Conservation (phyloP, 1,140 invertebrate species). For the Agrypnia vestita region DNA sequence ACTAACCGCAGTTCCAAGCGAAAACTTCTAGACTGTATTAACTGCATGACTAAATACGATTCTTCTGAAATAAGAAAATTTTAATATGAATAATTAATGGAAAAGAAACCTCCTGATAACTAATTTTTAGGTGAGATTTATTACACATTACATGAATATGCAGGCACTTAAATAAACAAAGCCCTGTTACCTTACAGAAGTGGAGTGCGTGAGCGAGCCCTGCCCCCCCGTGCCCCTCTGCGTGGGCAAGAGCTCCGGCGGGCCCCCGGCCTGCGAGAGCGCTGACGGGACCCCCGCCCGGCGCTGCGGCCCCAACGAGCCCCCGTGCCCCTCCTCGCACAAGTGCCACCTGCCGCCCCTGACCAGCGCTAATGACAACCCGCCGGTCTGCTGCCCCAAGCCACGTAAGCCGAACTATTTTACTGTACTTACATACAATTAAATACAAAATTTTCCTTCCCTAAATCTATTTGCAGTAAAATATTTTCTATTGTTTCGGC, state of each 20-base stretch:
- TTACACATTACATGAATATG: too few species aligned
- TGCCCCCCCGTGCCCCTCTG: conserved; percentile 87
- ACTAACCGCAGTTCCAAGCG: too few species aligned
- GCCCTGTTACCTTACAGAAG: conserved; percentile 41
- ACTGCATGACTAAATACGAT: too few species aligned
- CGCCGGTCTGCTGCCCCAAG: conserved; percentile 86
- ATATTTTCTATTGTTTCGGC: too few species aligned
- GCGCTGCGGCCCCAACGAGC: conserved; percentile 82
- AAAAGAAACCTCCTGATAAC: too few species aligned
- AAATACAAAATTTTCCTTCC: too few species aligned
- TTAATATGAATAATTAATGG: too few species aligned
- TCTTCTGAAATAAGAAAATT: too few species aligned
- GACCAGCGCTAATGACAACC: conserved; percentile 77
- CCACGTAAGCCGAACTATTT: conserved; percentile 76
- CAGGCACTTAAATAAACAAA: too few species aligned
- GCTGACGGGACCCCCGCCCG: conserved; percentile 75
- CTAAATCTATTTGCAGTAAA: too few species aligned
- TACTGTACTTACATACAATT: not conserved
- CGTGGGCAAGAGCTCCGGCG: conserved; percentile 64
- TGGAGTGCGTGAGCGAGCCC: conserved; percentile 68
- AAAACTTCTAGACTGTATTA: too few species aligned
- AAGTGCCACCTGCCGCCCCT: conserved; percentile 88
- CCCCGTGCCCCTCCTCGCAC: conserved; percentile 86
- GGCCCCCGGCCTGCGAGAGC: conserved; percentile 76
- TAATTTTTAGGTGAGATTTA: too few species aligned